Evolutionary conservation across 2,113 vertebrate genomes (phyloP), one percentile per base, ranked within the genome.

Genomic region (Rhinolophus sinicus): DNA sequence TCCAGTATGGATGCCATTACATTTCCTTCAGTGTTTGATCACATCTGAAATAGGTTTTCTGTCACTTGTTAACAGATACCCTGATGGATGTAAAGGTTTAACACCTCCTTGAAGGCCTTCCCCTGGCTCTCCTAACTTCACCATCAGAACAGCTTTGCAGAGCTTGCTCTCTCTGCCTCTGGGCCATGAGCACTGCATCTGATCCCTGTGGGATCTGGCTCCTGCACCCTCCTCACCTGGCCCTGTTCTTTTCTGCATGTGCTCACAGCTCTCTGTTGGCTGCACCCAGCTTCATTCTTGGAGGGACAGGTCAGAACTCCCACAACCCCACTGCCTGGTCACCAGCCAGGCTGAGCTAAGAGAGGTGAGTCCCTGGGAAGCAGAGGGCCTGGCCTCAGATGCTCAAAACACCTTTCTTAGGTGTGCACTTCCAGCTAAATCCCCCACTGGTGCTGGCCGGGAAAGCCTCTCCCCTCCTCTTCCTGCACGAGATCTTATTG

Each of bases 361-460:
- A 30, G 9, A 33, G 24, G 67, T 4, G 56, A 21, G 24, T 52
- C 54, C 18, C 75, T 8, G 14, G 12, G 52, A 2, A 13, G 18
- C 69, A 44, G 21, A 54, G 72, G 12, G 35, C 24, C 65, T 86
- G 81, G 72, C 38, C 38, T 72, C 56, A 15, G 82, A 30, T 35
- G 60, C 21, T 38, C 28, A 40, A n/a, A 50, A 65, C 11, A 4
- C 62, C 54, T n/a, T 33, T 35, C 73, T 44, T 14, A 44, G 33
- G 47, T 3, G n/a, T 6, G 33, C 5, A 2, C 40, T 26, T 65
- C 16, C 16, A 24, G 8, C 28, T 40, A 13, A 73, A 19, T 13
- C 12, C 33, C 47, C 30, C 16, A 6, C 50, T 5, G 2, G 14
- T 8, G 54, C 58, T 10, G 33, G 15, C 35, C 13, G 0, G 14